These are phyloP conservation scores for Gracilinanus agilis DNA, from an alignment of 2,113 vertebrate species.

Conservation along the genomic window DNA sequence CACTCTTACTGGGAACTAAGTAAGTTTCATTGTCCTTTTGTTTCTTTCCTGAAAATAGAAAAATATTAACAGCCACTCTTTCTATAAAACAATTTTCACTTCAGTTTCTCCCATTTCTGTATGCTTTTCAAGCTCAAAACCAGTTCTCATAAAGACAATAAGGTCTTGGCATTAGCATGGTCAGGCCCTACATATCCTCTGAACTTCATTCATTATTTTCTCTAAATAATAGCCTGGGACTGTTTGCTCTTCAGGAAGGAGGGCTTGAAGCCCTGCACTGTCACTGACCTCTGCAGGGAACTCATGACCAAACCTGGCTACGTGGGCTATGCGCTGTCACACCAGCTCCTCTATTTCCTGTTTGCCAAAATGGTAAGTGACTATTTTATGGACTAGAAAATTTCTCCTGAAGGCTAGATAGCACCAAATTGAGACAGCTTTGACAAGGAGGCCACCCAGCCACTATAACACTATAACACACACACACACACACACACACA, in stretches of 20 bases:
- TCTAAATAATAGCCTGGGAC: not conserved
- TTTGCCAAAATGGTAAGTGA: slow-evolving; percentile 87
- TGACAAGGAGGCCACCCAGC: not conserved
- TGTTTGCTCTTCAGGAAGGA: slow-evolving; percentile 82
- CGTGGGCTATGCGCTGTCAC: slow-evolving; percentile 88
- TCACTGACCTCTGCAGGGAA: slow-evolving; percentile 86
- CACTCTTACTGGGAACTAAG: slow-evolving; percentile 90
- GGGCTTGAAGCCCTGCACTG: slow-evolving; percentile 85
- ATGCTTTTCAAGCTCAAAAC: not conserved
- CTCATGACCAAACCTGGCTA: slow-evolving; percentile 88
- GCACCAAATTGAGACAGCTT: not conserved
- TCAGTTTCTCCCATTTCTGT: not conserved
- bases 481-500: too few relatives aligned
- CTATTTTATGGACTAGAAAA: not conserved
- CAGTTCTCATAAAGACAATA: not conserved
- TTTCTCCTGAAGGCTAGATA: not conserved
- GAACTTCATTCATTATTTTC: not conserved
- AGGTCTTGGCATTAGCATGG: not conserved
- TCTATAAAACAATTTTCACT: not conserved
- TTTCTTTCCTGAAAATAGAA: not conserved
- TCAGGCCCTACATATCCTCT: not conserved
- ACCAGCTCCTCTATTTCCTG: slow-evolving; percentile 93
- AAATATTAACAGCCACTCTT: not conserved
- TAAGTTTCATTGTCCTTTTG: slow-evolving; percentile 57
- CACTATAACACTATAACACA: too few relatives aligned